Base-by-base conservation (phyloP, 2,113 vertebrate species). In the Tragelaphus imberbis region DNA sequence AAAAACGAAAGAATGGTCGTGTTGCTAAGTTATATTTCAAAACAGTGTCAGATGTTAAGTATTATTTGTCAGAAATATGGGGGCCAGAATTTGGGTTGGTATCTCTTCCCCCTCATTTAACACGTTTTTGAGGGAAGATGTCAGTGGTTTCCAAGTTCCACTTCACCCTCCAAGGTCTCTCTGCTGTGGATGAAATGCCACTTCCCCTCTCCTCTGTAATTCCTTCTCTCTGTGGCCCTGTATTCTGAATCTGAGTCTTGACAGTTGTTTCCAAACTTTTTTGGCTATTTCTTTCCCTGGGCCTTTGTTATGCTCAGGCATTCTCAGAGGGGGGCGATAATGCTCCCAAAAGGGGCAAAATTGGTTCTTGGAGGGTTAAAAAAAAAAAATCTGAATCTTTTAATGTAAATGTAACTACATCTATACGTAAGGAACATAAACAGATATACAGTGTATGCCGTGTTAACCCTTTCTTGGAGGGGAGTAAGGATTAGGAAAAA, bases 41-140 rank as follows among this genome's bases (percentile, higher is more conserved):
- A 79, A 44, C n/a, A 94, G 65, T 86, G 88, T 96, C 93, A 97
- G 95, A 96, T 15, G 75, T 51, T 56, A 86, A 95, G 17, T 90
- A 28, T 40, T 97, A 88, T 96, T 90, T 96, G 90, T 96, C 40
- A 25, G 49, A 96, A 96, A 87, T 40, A 75, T 15, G 53, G 19
- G 92, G 93, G 86, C 88, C 94, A 96, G 94, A 86, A 91, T 89
- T 90, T 80, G 96, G 93, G 30, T 30, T 97, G 94, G 68, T 94
- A 23, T 82, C 59, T 51, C 68, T 96, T 47, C 75, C 75, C 68
- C 47, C 77, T 84, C 17, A 14, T n/a, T 87, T 53, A 36, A 94
- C 91, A 40, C 1, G 82, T 90, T 92, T 90, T 59, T 36, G 58
- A 58, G 61, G 13, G 84, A 82, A 44, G 68, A 89, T 97, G 65